Conservation (phyloP, 2,888 invertebrate species). For the Amphimallon solstitiale region DNA sequence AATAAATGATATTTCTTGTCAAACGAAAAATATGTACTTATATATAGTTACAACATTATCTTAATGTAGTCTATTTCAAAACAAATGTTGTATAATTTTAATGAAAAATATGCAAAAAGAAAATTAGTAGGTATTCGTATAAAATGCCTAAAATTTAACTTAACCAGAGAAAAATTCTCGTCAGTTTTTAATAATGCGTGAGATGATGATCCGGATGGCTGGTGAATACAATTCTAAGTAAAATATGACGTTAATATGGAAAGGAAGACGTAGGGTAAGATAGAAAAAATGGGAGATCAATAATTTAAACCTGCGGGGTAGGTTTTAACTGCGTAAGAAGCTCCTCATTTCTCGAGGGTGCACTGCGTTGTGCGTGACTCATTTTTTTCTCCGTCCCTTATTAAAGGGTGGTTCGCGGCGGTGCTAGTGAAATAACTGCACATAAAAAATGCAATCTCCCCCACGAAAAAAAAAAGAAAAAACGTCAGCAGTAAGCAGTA, state of each 20-base stretch:
- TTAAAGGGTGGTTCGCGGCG: conserved; percentile 51
- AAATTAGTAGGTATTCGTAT: no score
- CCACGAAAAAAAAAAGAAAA: conserved; percentile 6
- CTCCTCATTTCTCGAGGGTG: conserved; percentile 54
- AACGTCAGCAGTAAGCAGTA: conserved; percentile 26
- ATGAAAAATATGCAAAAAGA: no score
- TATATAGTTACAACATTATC: no score
- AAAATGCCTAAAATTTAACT: background rate
- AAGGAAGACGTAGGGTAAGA: conserved; percentile 22
- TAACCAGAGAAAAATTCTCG: background rate
- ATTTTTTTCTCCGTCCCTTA: conserved; percentile 60
- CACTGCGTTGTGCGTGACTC: conserved; percentile 59
- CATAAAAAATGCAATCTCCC: conserved; percentile 63
- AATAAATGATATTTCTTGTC: no score
- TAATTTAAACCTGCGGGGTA: conserved; percentile 61
- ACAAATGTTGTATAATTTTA: no score
- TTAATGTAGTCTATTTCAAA: no score
- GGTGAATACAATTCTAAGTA: conserved; percentile 1
- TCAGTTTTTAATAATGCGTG: conserved; percentile 1
- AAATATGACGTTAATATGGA: conserved; percentile 31
- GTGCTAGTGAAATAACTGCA: conserved; percentile 57
- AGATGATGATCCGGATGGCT: background rate
- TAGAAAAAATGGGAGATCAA: conserved; percentile 52
- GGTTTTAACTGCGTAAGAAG: conserved; percentile 57
- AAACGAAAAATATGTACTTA: no score